A percentile compares a stretch with the other conserved stretches of the same genome.
Evolutionary conservation across 1,140 invertebrate genomes (phyloP).

Genomic region (Bombus impatiens): DNA sequence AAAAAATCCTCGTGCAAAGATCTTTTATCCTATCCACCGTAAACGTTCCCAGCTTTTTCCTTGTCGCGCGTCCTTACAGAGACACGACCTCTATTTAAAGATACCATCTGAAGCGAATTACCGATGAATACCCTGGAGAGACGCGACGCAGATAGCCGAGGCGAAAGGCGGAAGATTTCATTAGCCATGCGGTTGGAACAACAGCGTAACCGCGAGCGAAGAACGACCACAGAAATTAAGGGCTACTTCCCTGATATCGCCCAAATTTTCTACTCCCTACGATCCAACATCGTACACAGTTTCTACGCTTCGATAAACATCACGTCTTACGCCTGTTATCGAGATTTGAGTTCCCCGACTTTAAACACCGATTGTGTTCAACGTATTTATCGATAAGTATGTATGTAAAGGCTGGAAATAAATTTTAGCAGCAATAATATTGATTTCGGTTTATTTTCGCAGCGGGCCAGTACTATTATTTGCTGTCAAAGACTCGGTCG

Average conservation of each 20-base stretch:
- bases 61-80: background rate
- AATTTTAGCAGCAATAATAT: background rate
- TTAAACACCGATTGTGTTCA: background rate
- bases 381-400: background rate
- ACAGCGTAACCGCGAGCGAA: conserved; percentile 45
- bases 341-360: background rate
- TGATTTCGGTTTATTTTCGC: background rate
- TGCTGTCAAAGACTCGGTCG: background rate
- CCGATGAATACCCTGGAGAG: conserved; percentile 52
- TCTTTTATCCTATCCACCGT: background rate
- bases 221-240: conserved; percentile 62
- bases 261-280: conserved; percentile 3
- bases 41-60: conserved; percentile 20
- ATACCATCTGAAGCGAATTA: conserved; percentile 64
- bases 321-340: background rate
- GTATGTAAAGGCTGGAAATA: background rate
- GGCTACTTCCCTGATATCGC: conserved; percentile 48
- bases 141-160: conserved; percentile 53
- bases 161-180: conserved; percentile 59
- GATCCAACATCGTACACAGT: conserved; percentile 1
- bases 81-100: conserved; percentile 60
- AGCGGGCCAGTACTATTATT: background rate
- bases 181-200: conserved; percentile 55
- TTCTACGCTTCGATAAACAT: background rate
- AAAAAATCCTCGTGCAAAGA: background rate